phyloP scores from a whole-genome alignment of 2,888 invertebrate genomes.

The Macrophya alboannulata region DNA sequence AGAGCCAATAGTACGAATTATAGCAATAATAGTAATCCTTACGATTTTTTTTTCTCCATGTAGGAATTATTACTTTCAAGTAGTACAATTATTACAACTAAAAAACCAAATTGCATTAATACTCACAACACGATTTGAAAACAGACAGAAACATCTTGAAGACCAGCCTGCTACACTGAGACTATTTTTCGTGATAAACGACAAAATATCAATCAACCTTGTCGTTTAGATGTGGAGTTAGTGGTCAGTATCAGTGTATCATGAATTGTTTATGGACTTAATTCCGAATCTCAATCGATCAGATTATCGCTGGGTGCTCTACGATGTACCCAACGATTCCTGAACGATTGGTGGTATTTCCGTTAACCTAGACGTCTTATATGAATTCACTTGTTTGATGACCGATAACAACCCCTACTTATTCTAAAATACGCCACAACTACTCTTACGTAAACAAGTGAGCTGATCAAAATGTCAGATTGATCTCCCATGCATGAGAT shows the following conservation, averaged over 20 bases:
- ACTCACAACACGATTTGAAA: background rate
- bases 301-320: background rate
- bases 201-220: too few species aligned
- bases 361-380: background rate
- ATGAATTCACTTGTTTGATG: background rate
- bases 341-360: slow-evolving; percentile 11
- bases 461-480: background rate
- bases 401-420: background rate
- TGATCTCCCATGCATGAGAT: background rate
- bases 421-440: background rate
- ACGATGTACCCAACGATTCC: background rate
- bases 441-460: background rate
- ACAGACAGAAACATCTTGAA: background rate
- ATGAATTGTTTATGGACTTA: background rate
- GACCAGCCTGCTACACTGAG: background rate
- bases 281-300: background rate
- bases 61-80: too few species aligned
- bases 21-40: too few species aligned
- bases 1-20: too few species aligned
- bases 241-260: background rate
- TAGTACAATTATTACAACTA: background rate
- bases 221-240: background rate
- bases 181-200: background rate
- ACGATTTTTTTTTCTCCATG: too few species aligned
- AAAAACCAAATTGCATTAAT: background rate